These are phyloP conservation scores for Drosophila pectinifera DNA, from an alignment of 1,140 invertebrate species.

Conservation along the genomic window DNA sequence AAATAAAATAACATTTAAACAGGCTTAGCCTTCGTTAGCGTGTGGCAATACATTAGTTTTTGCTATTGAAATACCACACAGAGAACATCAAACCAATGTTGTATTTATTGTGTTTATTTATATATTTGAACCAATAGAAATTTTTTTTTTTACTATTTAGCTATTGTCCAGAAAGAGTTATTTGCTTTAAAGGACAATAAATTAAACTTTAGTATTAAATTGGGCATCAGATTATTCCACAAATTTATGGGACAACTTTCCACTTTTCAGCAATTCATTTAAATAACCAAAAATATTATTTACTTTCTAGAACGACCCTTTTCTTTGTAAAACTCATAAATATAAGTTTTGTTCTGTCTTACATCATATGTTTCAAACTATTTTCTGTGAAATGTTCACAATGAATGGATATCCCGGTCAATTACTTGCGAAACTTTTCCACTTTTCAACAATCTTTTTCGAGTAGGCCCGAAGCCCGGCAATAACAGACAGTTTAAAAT, in stretches of 20 bases:
- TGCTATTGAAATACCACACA: not conserved
- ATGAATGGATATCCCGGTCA: slow-evolving; percentile 23
- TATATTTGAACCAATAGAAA: not conserved
- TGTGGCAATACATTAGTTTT: slow-evolving; percentile 2
- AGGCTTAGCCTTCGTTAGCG: slow-evolving; percentile 10
- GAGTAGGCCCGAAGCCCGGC: slow-evolving; percentile 29
- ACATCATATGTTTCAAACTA: slow-evolving; percentile 1
- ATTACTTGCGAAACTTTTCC: slow-evolving; percentile 48
- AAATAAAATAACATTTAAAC: slow-evolving; percentile 29
- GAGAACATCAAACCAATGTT: not conserved
- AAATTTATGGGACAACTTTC: not conserved
- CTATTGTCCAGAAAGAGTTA: not conserved
- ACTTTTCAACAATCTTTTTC: slow-evolving; percentile 47
- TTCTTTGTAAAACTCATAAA: slow-evolving; percentile 5
- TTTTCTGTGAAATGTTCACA: slow-evolving; percentile 19
- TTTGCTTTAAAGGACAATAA: not conserved
- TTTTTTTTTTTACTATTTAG: not conserved
- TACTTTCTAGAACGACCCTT: not conserved
- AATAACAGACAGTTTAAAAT: slow-evolving; percentile 76
- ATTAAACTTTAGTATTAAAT: not conserved
- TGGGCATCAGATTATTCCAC: not conserved
- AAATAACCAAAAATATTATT: not conserved
- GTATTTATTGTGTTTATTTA: not conserved
- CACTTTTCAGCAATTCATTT: not conserved
- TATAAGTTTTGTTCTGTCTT: not conserved